Evolutionary conservation across 1,140 invertebrate species (phyloP).

Genomic region (Sweltsa coloradensis): DNA sequence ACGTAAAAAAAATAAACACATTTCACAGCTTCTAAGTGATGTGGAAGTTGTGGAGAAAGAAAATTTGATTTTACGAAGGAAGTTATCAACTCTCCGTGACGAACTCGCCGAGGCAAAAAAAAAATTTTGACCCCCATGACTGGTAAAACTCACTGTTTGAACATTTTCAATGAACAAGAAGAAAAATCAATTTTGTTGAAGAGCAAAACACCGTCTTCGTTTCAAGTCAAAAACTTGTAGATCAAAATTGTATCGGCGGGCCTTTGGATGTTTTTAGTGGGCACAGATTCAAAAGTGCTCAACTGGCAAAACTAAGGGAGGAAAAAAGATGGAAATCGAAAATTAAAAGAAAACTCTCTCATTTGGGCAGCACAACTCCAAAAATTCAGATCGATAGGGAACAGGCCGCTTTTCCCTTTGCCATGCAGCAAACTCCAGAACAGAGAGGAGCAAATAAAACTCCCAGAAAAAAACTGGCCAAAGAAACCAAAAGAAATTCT

Average conservation of each 20-base stretch:
- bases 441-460: slow-evolving; percentile 50
- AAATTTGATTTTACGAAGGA: slow-evolving; percentile 43
- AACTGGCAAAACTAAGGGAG: slow-evolving; percentile 54
- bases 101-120: slow-evolving; percentile 50
- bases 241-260: slow-evolving; percentile 42
- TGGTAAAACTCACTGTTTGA: slow-evolving; percentile 36
- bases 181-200: slow-evolving; percentile 31
- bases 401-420: slow-evolving; percentile 12
- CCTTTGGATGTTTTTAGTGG: slow-evolving; percentile 48
- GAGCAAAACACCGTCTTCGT: slow-evolving; percentile 35
- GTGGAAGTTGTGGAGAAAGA: slow-evolving; percentile 56
- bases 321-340: slow-evolving; percentile 50
- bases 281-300: slow-evolving; percentile 49
- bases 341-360: slow-evolving; percentile 34
- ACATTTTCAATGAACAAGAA: slow-evolving; percentile 34
- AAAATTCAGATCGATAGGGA: slow-evolving; percentile 31
- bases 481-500: slow-evolving; percentile 57
- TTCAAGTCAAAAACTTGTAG: slow-evolving; percentile 48
- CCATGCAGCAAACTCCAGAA: slow-evolving; percentile 36
- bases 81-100: slow-evolving; percentile 40
- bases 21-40: slow-evolving; percentile 47
- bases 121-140: slow-evolving; percentile 43
- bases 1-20: slow-evolving; percentile 50
- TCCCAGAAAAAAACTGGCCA: slow-evolving; percentile 50
- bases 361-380: slow-evolving; percentile 31